Percentiles rank a stretch among this genome's conserved stretches.
These are phyloP conservation scores for Cheilosia scutellata DNA, from an alignment of 2,888 invertebrate species.

Conservation along the genomic window DNA sequence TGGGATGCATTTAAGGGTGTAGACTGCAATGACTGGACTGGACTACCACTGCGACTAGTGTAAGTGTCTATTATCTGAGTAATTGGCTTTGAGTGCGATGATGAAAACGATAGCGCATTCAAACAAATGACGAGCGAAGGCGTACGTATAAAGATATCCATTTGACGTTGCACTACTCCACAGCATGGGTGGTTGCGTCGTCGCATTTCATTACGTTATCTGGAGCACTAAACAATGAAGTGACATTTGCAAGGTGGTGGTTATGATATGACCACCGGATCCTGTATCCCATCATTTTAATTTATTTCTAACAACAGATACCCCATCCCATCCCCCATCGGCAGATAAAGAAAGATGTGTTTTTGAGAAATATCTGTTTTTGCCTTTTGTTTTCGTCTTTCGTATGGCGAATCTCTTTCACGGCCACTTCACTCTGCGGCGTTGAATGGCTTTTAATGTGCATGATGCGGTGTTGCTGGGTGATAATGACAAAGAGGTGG, in stretches of 20 bases:
- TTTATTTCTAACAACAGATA: slow-evolving; percentile 25
- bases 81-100: slow-evolving; percentile 62
- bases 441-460: slow-evolving; percentile 43
- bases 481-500: slow-evolving; percentile 62
- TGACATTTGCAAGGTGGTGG: slow-evolving; percentile 34
- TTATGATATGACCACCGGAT: background rate
- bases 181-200: slow-evolving; percentile 25
- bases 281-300: slow-evolving; percentile 8
- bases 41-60: slow-evolving; percentile 6
- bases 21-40: background rate
- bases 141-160: slow-evolving; percentile 19
- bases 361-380: slow-evolving; percentile 1
- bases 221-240: slow-evolving; percentile 34
- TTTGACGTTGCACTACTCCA: slow-evolving; percentile 27
- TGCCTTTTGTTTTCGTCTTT: slow-evolving; percentile 20
- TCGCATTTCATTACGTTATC: slow-evolving; percentile 62
- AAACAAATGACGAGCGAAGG: slow-evolving; percentile 35
- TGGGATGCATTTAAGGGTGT: slow-evolving; percentile 46
- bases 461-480: slow-evolving; percentile 14
- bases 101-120: slow-evolving; percentile 52
- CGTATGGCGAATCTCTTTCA: slow-evolving; percentile 41
- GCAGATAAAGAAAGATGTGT: background rate
- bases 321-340: background rate
- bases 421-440: slow-evolving; percentile 44
- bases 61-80: slow-evolving; percentile 67